Evolutionary conservation across 2,797 vertebrate genomes (phyloP).

Genomic region (Rhinophrynus dorsalis): DNA sequence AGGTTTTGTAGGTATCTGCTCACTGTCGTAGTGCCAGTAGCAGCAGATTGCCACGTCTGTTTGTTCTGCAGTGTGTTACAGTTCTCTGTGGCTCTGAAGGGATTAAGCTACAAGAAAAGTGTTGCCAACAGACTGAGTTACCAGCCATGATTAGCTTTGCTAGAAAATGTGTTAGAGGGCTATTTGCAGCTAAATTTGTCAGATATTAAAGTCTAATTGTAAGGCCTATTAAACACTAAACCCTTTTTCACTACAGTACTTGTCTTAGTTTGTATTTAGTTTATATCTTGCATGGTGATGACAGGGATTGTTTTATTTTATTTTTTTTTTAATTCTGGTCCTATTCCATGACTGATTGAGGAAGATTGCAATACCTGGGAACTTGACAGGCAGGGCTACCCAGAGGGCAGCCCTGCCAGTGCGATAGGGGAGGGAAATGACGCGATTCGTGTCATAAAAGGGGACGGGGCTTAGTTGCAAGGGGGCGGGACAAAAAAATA

Average conservation of each 20-base stretch:
- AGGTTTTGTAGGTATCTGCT: conserved; percentile 24
- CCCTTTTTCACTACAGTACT: no score
- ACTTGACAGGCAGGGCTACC: no score
- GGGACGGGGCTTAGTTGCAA: no score
- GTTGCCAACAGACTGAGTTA: conserved; percentile 15
- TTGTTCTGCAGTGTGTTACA: conserved; percentile 34
- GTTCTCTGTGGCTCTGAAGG: no score
- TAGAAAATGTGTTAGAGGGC: background rate
- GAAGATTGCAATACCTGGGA: background rate
- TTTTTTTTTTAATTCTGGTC: background rate
- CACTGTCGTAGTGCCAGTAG: conserved; percentile 17
- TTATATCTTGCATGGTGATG: no score
- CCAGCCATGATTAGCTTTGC: conserved; percentile 23
- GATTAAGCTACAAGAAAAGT: conserved; percentile 33
- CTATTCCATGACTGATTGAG: no score
- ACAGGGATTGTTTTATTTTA: background rate
- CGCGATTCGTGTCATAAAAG: no score
- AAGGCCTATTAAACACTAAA: no score
- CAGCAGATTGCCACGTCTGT: conserved; percentile 22
- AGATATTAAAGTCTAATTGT: background rate
- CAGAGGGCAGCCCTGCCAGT: no score
- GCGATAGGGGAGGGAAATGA: no score
- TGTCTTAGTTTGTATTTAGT: no score
- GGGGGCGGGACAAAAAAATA: no score
- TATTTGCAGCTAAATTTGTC: conserved; percentile 4